phyloP scores from a whole-genome alignment of 2,888 invertebrate genomes.

The Eupithecia subumbrata region DNA sequence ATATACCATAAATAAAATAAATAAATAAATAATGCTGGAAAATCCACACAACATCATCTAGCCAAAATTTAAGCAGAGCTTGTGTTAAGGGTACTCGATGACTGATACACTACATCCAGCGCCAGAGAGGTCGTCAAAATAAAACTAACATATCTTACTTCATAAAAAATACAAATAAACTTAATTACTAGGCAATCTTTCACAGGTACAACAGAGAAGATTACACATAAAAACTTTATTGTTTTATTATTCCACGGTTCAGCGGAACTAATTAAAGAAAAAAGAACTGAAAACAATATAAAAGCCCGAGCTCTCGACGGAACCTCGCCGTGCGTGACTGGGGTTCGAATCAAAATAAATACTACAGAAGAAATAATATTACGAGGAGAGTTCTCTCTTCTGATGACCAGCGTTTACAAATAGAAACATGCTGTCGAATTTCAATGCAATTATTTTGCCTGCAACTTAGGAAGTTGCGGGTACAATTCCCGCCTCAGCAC shows the following conservation, averaged over 20 bases:
- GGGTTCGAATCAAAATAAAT: constrained; percentile 50
- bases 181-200: neutral
- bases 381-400: neutral
- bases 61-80: too few species aligned
- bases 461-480: too few species aligned
- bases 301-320: constrained; percentile 55
- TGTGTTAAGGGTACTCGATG: too few species aligned
- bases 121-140: too few species aligned
- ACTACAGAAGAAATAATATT: constrained; percentile 53
- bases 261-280: constrained; percentile 65
- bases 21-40: too few species aligned
- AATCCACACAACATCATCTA: too few species aligned
- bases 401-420: constrained; percentile 12
- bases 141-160: neutral
- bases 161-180: neutral
- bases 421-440: constrained; percentile 1
- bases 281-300: constrained; percentile 63
- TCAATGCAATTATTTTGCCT: neutral
- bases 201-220: constrained; percentile 17
- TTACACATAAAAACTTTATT: constrained; percentile 48
- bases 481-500: too few species aligned
- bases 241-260: constrained; percentile 56
- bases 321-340: constrained; percentile 59
- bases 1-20: too few species aligned
- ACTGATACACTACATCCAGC: too few species aligned